Conservation (phyloP, 1,140 invertebrate species). For the Aphidius gifuensis region DNA sequence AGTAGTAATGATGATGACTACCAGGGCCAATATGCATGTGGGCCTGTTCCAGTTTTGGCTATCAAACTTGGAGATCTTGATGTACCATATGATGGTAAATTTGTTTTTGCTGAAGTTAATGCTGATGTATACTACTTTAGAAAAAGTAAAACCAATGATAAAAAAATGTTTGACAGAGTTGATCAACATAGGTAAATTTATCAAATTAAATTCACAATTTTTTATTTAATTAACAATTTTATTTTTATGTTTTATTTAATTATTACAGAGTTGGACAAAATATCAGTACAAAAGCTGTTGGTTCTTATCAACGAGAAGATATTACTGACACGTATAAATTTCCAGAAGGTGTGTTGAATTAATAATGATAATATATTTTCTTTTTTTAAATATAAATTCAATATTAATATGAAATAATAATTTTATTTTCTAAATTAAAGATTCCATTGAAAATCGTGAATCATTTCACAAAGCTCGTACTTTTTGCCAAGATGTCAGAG, state of each 20-base stretch:
- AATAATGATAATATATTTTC: no score
- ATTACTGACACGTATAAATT: constrained; percentile 87
- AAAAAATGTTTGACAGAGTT: constrained; percentile 74
- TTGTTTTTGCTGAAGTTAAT: constrained; percentile 85
- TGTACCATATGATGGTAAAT: constrained; percentile 76
- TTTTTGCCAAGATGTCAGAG: constrained; percentile 69
- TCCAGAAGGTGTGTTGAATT: constrained; percentile 62
- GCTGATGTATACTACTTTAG: constrained; percentile 85
- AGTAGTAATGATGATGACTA: constrained; percentile 59
- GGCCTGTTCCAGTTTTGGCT: constrained; percentile 76
- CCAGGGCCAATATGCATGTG: constrained; percentile 68
- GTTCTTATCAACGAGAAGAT: constrained; percentile 76
- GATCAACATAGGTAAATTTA: constrained; percentile 63
- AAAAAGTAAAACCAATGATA: constrained; percentile 76
- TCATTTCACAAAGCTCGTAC: constrained; percentile 73
- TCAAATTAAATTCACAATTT: constrained; percentile 9
- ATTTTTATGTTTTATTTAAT: constrained; percentile 17
- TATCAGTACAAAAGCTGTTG: constrained; percentile 86
- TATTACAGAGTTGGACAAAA: constrained; percentile 70
- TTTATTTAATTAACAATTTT: background rate
- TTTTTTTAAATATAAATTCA: no score
- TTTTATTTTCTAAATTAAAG: constrained; percentile 29
- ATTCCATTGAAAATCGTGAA: constrained; percentile 70
- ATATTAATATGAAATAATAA: no score
- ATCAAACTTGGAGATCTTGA: constrained; percentile 80